These are phyloP conservation scores for Sinopyrophorus schimmeli DNA, from an alignment of 2,888 invertebrate species.

Conservation along the genomic window DNA sequence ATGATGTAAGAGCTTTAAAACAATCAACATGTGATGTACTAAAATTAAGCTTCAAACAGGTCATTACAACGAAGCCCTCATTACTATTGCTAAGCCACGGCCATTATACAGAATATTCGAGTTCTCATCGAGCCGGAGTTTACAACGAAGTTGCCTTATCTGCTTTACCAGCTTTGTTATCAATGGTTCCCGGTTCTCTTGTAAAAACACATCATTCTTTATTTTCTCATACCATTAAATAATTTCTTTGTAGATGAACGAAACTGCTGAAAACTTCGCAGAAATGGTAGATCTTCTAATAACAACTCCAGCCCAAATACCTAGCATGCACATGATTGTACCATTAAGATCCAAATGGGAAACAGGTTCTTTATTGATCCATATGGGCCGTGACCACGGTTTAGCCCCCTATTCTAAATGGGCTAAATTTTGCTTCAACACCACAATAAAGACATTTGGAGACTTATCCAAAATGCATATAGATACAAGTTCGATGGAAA, in stretches of 20 bases:
- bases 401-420: constrained; percentile 73
- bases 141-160: constrained; percentile 78
- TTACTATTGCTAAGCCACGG: constrained; percentile 68
- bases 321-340: constrained; percentile 60
- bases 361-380: constrained; percentile 60
- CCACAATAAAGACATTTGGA: constrained; percentile 55
- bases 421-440: constrained; percentile 65
- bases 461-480: constrained; percentile 63
- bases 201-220: constrained; percentile 56
- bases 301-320: constrained; percentile 65
- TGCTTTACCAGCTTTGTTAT: constrained; percentile 72
- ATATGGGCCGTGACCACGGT: constrained; percentile 78
- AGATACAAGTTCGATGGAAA: constrained; percentile 62
- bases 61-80: constrained; percentile 65
- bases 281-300: constrained; percentile 65
- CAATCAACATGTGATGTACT: not conserved
- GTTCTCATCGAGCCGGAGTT: constrained; percentile 75
- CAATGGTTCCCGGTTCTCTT: constrained; percentile 73
- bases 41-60: constrained; percentile 51
- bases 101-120: constrained; percentile 80
- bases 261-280: constrained; percentile 56
- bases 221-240: too few relatives aligned
- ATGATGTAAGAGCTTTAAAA: constrained; percentile 60
- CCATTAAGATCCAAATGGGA: constrained; percentile 52
- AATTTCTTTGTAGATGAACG: constrained; percentile 58